Percentiles rank a stretch among this genome's conserved stretches.
Evolutionary conservation across 2,113 vertebrate genomes (phyloP).

Genomic region (Hydropotes inermis): DNA sequence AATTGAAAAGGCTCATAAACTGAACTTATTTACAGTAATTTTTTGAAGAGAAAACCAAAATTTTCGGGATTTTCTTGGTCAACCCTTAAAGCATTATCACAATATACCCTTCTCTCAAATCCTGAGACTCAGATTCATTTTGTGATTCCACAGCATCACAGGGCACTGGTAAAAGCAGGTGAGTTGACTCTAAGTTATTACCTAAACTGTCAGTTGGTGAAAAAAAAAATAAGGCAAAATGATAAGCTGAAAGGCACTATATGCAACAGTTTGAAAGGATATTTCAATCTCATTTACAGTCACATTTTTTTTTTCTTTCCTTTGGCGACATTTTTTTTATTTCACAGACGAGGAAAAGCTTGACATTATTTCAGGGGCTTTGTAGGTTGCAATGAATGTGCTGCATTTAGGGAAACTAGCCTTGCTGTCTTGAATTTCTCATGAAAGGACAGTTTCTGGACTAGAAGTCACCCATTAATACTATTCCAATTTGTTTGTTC

Average conservation of each 20-base stretch:
- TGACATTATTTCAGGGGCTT: background rate
- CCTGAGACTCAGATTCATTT: background rate
- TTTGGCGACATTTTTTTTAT: background rate
- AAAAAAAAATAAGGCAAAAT: background rate
- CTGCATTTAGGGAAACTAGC: conserved; percentile 32
- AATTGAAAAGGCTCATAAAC: background rate
- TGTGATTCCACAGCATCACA: background rate
- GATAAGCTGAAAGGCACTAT: background rate
- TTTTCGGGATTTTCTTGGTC: background rate
- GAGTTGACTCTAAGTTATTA: background rate
- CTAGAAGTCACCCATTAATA: background rate
- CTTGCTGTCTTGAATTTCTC: conserved; percentile 24
- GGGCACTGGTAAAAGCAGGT: background rate
- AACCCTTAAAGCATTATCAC: background rate
- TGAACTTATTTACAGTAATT: background rate
- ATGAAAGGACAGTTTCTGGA: conserved; percentile 28
- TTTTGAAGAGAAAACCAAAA: background rate
- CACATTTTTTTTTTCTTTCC: background rate
- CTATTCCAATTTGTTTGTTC: conserved; percentile 21
- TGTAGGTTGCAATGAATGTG: conserved; percentile 19
- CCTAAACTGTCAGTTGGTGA: background rate
- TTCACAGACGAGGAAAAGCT: background rate
- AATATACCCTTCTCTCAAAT: background rate
- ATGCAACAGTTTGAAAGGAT: background rate
- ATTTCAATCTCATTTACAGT: conserved; percentile 36